Conservation (phyloP, 2,113 vertebrate species). For the Bagarius yarrelli region DNA sequence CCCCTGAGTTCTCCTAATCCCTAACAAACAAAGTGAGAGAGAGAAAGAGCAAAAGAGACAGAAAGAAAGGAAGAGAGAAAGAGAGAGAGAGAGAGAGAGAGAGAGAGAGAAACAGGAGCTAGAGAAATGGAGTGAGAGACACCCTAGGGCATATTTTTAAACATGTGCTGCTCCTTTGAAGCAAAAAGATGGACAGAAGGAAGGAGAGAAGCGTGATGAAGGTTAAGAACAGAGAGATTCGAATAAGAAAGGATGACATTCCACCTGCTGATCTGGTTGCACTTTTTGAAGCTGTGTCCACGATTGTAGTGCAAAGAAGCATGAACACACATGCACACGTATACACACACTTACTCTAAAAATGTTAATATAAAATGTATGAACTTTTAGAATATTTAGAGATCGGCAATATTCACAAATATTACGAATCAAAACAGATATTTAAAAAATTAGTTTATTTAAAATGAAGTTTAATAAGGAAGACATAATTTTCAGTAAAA, state of each 20-base stretch:
- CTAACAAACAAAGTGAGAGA: conserved; percentile 25
- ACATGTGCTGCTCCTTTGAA: background rate
- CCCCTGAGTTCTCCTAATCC: conserved; percentile 35
- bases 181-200: background rate
- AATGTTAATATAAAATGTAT: background rate
- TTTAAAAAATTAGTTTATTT: too few species aligned
- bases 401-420: too few species aligned
- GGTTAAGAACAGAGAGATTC: background rate
- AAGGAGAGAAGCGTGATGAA: background rate
- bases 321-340: background rate
- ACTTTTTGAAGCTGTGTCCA: conserved; percentile 7
- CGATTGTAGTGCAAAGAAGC: background rate
- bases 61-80: background rate
- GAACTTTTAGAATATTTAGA: background rate
- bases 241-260: conserved; percentile 8
- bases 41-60: conserved; percentile 24
- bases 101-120: background rate
- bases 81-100: conserved; percentile 33
- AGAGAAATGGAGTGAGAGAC: background rate
- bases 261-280: conserved; percentile 21
- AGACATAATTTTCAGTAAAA: too few species aligned
- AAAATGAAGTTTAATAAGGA: too few species aligned
- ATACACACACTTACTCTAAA: conserved; percentile 8
- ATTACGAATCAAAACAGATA: too few species aligned
- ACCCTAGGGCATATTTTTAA: background rate